Evolutionary conservation across 2,888 invertebrate genomes (phyloP).

Genomic region (Stratiomys singularior): DNA sequence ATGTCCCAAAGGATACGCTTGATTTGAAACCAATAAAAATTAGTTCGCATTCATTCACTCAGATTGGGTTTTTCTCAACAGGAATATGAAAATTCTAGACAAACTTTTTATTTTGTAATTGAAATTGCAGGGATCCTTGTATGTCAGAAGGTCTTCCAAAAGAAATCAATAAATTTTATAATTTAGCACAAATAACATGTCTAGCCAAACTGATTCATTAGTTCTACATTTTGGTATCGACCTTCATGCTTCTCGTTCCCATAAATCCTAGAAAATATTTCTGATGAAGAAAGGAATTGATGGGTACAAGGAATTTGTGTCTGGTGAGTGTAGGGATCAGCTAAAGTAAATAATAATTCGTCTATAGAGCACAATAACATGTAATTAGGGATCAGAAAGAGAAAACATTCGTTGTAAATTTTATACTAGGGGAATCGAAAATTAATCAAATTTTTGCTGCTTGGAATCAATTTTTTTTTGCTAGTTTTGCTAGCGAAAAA

Average conservation of each 20-base stretch:
- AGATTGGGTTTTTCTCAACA: no score
- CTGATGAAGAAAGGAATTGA: background rate
- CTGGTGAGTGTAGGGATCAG: background rate
- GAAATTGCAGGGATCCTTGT: no score
- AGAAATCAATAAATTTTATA: slow-evolving; percentile 31
- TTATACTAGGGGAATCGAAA: background rate
- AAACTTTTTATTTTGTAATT: no score
- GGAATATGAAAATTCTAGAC: no score
- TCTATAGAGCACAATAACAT: slow-evolving; percentile 13
- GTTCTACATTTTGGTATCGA: slow-evolving; percentile 36
- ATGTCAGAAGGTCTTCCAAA: background rate
- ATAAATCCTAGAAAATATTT: slow-evolving; percentile 15
- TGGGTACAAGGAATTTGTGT: background rate
- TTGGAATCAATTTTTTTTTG: no score
- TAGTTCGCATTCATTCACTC: no score
- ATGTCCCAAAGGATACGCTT: no score
- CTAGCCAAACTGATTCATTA: slow-evolving; percentile 48
- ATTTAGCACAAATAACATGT: slow-evolving; percentile 44
- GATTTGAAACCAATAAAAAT: no score
- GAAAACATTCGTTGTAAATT: background rate
- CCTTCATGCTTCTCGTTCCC: slow-evolving; percentile 35
- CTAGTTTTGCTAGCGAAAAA: no score
- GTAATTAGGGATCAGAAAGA: slow-evolving; percentile 1
- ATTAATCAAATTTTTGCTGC: no score
- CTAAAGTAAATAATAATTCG: slow-evolving; percentile 29